These are phyloP conservation scores for Frieseomelitta varia DNA, from an alignment of 1,140 invertebrate genomes.

Conservation along the genomic window DNA sequence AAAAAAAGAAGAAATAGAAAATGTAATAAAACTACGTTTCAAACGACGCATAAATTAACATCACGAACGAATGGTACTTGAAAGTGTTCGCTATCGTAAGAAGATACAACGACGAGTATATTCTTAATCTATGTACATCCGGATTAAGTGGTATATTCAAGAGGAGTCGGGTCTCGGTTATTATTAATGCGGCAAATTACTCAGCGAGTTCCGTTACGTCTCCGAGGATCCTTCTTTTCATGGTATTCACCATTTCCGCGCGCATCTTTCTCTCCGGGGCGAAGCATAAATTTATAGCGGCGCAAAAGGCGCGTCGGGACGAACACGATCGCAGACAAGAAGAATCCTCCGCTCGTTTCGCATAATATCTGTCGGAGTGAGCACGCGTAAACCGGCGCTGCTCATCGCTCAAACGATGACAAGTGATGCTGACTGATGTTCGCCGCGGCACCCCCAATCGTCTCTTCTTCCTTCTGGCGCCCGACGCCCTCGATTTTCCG, in stretches of 20 bases:
- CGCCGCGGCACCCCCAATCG: constrained; percentile 41
- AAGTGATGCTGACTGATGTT: constrained; percentile 74
- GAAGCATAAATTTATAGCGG: constrained; percentile 52
- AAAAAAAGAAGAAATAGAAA: neutral
- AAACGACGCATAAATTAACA: neutral
- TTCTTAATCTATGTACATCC: constrained; percentile 13
- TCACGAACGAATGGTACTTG: neutral
- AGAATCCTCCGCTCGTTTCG: constrained; percentile 55
- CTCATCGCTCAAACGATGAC: constrained; percentile 73
- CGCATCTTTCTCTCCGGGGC: constrained; percentile 6
- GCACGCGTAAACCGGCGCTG: constrained; percentile 43
- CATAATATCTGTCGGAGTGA: constrained; percentile 40
- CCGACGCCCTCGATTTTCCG: constrained; percentile 6
- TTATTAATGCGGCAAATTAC: constrained; percentile 77
- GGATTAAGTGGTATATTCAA: constrained; percentile 62
- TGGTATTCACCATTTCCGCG: constrained; percentile 25
- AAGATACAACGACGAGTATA: neutral
- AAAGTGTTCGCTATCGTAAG: neutral
- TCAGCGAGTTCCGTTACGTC: constrained; percentile 66
- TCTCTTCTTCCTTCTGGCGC: constrained; percentile 24
- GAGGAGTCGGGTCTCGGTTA: constrained; percentile 51
- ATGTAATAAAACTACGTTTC: neutral
- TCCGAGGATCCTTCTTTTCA: constrained; percentile 12
- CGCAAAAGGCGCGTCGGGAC: constrained; percentile 34
- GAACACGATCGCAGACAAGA: constrained; percentile 49